Evolutionary conservation across 2,797 vertebrate species (phyloP).

Genomic region (Antrozous pallidus): DNA sequence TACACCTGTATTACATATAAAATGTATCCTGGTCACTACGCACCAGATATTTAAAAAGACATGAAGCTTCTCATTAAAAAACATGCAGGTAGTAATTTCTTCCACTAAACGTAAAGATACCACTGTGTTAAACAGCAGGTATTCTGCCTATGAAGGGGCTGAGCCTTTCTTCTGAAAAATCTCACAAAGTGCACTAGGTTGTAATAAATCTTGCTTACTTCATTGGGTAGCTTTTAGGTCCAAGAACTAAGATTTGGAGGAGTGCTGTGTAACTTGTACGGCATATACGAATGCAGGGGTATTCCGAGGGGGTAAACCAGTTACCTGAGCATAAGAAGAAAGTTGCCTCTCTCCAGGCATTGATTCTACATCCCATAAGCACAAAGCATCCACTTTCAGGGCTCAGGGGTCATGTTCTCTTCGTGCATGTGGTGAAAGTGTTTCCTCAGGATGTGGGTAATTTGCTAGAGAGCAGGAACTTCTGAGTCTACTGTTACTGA

Average conservation of each 20-base stretch:
- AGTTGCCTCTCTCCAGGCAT: not conserved
- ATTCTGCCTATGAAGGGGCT: not conserved
- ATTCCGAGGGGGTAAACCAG: not conserved
- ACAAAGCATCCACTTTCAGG: not conserved
- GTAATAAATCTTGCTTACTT: not conserved
- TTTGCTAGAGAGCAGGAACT: not conserved
- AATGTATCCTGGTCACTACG: not conserved
- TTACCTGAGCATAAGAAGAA: not conserved
- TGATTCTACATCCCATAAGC: not conserved
- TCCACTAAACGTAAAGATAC: not conserved
- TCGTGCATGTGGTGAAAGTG: not conserved
- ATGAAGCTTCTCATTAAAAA: not conserved
- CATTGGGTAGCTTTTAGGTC: not conserved
- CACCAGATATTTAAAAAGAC: conserved; percentile 1
- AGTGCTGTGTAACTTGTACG: not conserved
- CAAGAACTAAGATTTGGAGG: not conserved
- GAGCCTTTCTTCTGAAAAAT: not conserved
- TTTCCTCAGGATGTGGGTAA: not conserved
- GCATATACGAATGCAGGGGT: not conserved
- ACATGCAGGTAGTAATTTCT: not conserved
- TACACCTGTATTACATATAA: not conserved
- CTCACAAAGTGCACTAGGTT: not conserved
- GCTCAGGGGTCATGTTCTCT: not conserved
- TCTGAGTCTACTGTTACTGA: not conserved
- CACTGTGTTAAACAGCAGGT: not conserved